Base-by-base conservation (phyloP, 2,888 invertebrate species). In the Heliconius ismenius region DNA sequence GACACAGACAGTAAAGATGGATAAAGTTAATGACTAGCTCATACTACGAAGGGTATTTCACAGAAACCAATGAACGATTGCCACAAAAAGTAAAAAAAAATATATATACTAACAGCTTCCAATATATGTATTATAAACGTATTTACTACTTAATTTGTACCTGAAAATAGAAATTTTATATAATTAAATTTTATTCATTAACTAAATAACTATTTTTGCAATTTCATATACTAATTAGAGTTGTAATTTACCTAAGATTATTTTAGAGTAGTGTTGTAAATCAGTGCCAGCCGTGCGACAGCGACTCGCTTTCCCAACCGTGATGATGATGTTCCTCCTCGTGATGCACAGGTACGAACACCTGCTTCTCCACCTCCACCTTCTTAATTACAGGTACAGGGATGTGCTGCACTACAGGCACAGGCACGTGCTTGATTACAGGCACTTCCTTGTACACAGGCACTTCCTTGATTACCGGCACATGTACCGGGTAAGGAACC, bases 281-380 rank as follows among this genome's bases (percentile, higher is more conserved):
- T 94, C 93, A 93, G 90, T 93, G 83, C 93, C 94, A 94, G 92
- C 93, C 93, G 79, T 94, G 93, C 81, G 91, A 91, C 87, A 89
- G 83, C 90, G 92, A 84, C 86, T 92, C 92, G 89, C 92, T 85
- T 88, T 92, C 91, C 93, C 93, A 93, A 7, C 91, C 92, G 84
- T 92, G 90, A 78, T 86, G 85, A 65, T 89, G 86, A 68, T 90
- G 85, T 76, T 86, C 83, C 73, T 86, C 84, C 62, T 87, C 83
- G 39, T 86, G 85, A 77, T 92, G 92, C 4, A 90, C 88, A 0
- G 91, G 93, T 76, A 92, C 86, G 81, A 83, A 90, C 60, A 93
- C 91, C 82, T 92, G 90, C 88, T 93, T 93, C 86, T 92, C 92
- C 2, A 92, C 90, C 70, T 89, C 88, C 68, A 90, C 90, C 82